Evolutionary conservation across 2,797 vertebrate species (phyloP).

Genomic region (Protonibea diacanthus): DNA sequence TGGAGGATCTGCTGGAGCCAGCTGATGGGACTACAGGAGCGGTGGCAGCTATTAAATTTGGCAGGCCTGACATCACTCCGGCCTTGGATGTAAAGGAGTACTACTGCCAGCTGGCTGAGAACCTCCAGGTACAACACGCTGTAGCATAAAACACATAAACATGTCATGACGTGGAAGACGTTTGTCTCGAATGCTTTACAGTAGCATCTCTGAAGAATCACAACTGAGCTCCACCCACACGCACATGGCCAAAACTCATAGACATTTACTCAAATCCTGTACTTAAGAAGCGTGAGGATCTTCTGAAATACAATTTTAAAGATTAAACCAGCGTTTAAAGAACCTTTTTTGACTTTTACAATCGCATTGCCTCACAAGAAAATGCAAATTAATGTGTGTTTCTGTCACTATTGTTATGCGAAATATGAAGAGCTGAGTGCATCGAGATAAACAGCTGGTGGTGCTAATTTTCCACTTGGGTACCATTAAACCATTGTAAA

Average conservation of each 20-base stretch:
- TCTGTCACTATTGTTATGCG: too few species aligned
- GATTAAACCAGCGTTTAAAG: background rate
- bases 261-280: background rate
- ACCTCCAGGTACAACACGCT: conserved; percentile 80
- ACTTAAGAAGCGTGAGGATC: background rate
- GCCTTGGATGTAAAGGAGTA: conserved; percentile 80
- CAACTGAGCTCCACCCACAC: conserved; percentile 9
- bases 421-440: too few species aligned
- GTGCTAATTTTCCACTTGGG: too few species aligned
- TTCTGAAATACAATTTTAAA: background rate
- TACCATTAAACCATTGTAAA: too few species aligned
- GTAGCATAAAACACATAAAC: conserved; percentile 51
- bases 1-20: conserved; percentile 69
- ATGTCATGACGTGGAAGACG: conserved; percentile 35
- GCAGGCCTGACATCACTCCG: conserved; percentile 78
- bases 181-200: conserved; percentile 28
- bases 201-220: conserved; percentile 5
- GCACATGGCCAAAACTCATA: conserved; percentile 5
- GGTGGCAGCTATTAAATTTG: conserved; percentile 72
- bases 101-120: conserved; percentile 83
- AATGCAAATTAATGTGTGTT: too few species aligned
- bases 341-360: background rate
- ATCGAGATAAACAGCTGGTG: too few species aligned
- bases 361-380: too few species aligned
- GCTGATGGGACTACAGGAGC: conserved; percentile 48